Base-by-base conservation (phyloP, 1,140 invertebrate genomes). In the Yoshiicerus persimilis region DNA sequence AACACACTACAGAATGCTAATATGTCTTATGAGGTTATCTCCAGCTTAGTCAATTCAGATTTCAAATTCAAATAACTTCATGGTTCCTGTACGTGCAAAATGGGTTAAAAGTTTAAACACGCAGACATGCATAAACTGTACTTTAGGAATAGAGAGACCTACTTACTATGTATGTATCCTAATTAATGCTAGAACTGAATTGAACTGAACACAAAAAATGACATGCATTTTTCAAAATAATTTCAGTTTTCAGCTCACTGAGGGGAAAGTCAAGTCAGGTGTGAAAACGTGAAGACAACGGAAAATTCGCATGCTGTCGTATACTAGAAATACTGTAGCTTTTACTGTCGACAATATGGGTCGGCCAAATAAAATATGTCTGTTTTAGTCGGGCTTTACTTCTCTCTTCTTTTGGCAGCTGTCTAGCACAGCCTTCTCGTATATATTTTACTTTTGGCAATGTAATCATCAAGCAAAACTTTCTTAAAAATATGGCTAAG, bases 331-430 rank as follows among this genome's bases (percentile, higher is more conserved):
- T 27, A 25, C 6, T 23, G 11, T 66, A 25, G 64, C 66, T 70
- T 70, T 27, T 80, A 34, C 20, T 80, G 32, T 30, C 75, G 75
- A 80, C 75, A 80, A 80, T 80, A 23, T 80, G 75, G 75, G 75
- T n/a, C 75, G 34, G 16, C 20, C 16, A 80, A 80, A 80, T 80
- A 80, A 80, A 80, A 80, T 80, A 80, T 80, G 75, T 80, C 75
- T 80, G 75, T 80, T 80, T 80, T 80, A 80, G 66, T 30, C 66
- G 30, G 30, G 66, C 66, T 70, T 70, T 70, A 30, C 27, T 70
- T 80, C 32, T 66, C 25, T 80, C 34, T 23, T 38, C 30, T 80
- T 80, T 80, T 80, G 75, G 75, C 75, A 80, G 75, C 75, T 80
- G 75, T 80, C 75, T 80, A 36, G 75, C 75, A 80, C 75, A 80